Conservation (phyloP, 1,140 invertebrate species). For the Daktulosphaira vitifoliae region DNA sequence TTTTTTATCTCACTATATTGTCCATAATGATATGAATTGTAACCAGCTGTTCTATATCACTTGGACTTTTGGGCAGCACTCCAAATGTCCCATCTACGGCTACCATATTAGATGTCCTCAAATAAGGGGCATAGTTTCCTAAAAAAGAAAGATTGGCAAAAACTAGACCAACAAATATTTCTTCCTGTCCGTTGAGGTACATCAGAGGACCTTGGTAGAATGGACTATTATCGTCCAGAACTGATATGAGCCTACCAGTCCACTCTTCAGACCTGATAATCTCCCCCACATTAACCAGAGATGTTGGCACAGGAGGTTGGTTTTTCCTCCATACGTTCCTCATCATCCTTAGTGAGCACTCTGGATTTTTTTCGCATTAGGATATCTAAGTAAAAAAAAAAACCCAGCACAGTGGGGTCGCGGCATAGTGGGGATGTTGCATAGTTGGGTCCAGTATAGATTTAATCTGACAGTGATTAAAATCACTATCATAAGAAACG, state of each 20-base stretch:
- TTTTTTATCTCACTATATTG: constrained; percentile 8
- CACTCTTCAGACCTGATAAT: not conserved
- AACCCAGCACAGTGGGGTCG: too few relatives aligned
- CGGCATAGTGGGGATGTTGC: too few relatives aligned
- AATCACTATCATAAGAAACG: too few relatives aligned
- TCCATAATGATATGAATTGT: constrained; percentile 2
- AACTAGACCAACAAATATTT: not conserved
- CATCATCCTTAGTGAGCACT: not conserved
- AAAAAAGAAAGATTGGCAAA: not conserved
- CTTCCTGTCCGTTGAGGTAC: not conserved
- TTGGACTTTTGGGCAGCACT: not conserved
- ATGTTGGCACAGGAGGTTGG: not conserved
- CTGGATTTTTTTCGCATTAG: too few relatives aligned
- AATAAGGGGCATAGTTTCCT: not conserved
- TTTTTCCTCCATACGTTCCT: not conserved
- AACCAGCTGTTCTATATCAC: not conserved
- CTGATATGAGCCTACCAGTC: not conserved
- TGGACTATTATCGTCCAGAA: not conserved
- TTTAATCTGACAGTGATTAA: too few relatives aligned
- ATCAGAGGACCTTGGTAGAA: not conserved
- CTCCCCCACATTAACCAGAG: not conserved
- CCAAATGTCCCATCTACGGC: not conserved
- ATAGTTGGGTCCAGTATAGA: too few relatives aligned
- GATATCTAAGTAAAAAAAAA: constrained; percentile 4
- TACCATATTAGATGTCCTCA: not conserved